A percentile compares a stretch with the other conserved stretches of the same genome.
Evolutionary conservation across 2,113 vertebrate genomes (phyloP).

Genomic region (Fregata magnificens): DNA sequence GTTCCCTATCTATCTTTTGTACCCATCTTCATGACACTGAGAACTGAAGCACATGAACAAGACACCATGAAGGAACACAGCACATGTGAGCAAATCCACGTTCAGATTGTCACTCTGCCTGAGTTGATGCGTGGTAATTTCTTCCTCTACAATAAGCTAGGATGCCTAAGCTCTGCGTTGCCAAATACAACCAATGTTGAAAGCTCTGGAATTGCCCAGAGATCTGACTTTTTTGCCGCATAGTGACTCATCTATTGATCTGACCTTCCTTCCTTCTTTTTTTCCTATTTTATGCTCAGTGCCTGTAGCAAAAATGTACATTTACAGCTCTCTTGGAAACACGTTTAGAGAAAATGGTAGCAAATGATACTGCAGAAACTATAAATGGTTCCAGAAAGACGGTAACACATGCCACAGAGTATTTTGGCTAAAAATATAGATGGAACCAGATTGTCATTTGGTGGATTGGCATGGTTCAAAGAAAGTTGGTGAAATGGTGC

Average conservation of each 20-base stretch:
- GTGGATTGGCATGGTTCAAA: neutral
- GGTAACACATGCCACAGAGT: neutral
- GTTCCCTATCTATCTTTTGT: neutral
- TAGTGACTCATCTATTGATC: neutral
- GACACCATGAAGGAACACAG: neutral
- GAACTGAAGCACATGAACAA: neutral
- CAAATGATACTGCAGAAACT: neutral
- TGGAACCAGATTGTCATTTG: neutral
- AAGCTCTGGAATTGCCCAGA: neutral
- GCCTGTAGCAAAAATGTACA: neutral
- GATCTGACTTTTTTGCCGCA: neutral
- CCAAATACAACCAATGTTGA: neutral
- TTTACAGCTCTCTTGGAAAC: neutral
- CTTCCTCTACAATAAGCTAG: no score
- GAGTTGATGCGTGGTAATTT: neutral
- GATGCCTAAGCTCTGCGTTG: neutral
- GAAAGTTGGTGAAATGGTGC: neutral
- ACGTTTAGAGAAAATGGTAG: neutral
- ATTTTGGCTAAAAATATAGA: neutral
- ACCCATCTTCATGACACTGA: neutral
- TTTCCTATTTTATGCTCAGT: neutral
- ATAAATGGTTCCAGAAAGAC: neutral
- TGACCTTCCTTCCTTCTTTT: neutral
- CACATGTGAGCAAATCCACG: accelerated
- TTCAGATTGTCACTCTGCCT: no score